Evolutionary conservation across 2,797 vertebrate species (phyloP), one percentile per base, ranked within the genome.

Genomic region (Amblyraja radiata): DNA sequence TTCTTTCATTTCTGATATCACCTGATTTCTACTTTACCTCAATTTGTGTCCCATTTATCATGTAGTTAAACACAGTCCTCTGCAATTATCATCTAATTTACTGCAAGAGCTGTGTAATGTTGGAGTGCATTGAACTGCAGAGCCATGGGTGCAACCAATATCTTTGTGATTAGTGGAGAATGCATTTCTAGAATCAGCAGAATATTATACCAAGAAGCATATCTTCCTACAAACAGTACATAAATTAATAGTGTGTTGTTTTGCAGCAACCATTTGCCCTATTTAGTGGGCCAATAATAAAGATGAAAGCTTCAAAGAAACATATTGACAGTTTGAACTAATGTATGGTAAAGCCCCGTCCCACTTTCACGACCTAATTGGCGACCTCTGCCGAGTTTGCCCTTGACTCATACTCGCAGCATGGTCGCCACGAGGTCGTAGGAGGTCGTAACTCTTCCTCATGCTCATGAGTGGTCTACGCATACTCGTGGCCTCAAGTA

Each of bases 41-140:
- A 25, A 63, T 84, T 84, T 86, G 54, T 63, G 58, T 86, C 81
- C 54, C 58, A 61, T 84, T 63, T 25, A 84, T 84, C 81, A 86
- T 63, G 83, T 6, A 32, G 58, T 63, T n/a, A 86, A 63, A 58
- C 11, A 10, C 28, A 84, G 25, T 84, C 81, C 25, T 84, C 25
- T 13, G 25, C 54, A n/a, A 84, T 84, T 58, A 84, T 61, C 25
- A 86, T 32, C 83, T 13, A 61, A 54, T 86, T 86, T 63, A 13
- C 28, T 63, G 13, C 14, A 63, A 18, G 11, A n/a, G 63, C 63
- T 63, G n/a, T n/a, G 28, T n/a, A 1, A 84, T 61, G 81, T 63
- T 84, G 5, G 5, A n/a, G 54, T 14, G 54, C 81, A 84, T 25
- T n/a, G 83, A 86, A 13, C 58, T 32, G 28, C 0, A 63, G 83